Percentiles rank a stretch among this genome's conserved stretches.
Evolutionary conservation across 2,797 vertebrate species (phyloP).

Genomic region (Passerculus sandwichensis): DNA sequence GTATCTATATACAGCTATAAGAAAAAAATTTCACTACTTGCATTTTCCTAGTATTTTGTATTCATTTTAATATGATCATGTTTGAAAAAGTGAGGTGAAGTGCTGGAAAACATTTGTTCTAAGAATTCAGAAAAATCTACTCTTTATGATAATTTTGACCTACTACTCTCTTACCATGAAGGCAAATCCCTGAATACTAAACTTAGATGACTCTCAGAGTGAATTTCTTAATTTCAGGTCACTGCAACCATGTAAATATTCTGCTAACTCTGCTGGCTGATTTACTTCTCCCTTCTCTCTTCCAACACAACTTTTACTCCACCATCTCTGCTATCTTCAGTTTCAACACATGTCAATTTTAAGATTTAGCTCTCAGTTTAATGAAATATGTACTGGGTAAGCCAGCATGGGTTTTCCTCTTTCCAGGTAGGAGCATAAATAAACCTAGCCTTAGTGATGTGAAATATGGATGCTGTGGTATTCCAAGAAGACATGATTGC

Average conservation of each 20-base stretch:
- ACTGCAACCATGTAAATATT: neutral
- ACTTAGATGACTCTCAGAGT: neutral
- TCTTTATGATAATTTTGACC: neutral
- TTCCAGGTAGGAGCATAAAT: neutral
- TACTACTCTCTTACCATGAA: neutral
- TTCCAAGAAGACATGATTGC: neutral
- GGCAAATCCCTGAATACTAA: neutral
- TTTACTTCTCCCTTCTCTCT: neutral
- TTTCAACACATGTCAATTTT: neutral
- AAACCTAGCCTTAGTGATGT: neutral
- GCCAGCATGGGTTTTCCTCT: neutral
- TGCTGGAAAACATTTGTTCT: neutral
- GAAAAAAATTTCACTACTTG: neutral
- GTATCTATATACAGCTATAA: neutral
- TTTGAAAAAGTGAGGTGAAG: neutral
- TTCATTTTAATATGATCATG: neutral
- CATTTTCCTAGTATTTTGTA: neutral
- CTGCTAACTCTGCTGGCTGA: neutral
- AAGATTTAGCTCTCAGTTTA: neutral
- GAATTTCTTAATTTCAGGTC: neutral
- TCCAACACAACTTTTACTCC: neutral
- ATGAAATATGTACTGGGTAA: neutral
- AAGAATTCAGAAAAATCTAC: neutral
- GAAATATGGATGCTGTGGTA: neutral
- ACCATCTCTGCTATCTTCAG: neutral